Percentiles rank a stretch among this genome's conserved stretches.
phyloP scores from a whole-genome alignment of 2,113 vertebrate genomes.

The Megalops atlanticus region DNA sequence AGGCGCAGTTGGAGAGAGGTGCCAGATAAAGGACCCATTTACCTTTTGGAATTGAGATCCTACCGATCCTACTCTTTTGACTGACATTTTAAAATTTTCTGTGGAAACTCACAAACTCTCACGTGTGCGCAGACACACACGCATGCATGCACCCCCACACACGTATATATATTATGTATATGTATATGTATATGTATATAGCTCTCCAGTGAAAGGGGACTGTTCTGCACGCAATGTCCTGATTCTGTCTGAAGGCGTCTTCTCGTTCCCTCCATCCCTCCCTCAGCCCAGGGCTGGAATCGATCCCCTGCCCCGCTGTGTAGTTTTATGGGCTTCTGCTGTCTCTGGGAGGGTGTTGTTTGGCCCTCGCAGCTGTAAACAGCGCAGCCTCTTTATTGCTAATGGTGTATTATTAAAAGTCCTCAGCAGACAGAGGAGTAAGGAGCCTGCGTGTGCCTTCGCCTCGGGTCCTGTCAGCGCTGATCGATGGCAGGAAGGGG shows the following conservation, averaged over 20 bases:
- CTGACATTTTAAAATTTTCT: constrained; percentile 10
- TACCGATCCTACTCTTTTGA: background rate
- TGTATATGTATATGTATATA: no score
- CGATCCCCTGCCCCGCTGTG: background rate
- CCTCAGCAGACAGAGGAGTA: background rate
- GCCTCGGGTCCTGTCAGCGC: background rate
- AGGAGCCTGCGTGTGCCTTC: background rate
- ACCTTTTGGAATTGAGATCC: background rate
- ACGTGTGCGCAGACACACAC: background rate
- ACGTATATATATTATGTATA: background rate
- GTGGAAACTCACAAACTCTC: background rate
- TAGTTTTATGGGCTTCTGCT: background rate
- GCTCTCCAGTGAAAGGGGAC: background rate
- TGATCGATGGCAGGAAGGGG: background rate
- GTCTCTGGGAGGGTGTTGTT: background rate
- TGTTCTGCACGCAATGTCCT: background rate
- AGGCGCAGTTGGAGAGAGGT: background rate
- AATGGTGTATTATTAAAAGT: constrained; percentile 20
- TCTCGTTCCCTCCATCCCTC: background rate
- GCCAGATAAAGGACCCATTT: background rate
- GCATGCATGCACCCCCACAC: background rate
- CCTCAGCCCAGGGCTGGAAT: background rate
- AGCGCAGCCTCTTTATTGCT: background rate
- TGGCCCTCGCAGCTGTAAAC: background rate
- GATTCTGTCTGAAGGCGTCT: background rate